Base-by-base conservation (phyloP, 2,888 invertebrate species). In the Pogonocherus hispidulus region DNA sequence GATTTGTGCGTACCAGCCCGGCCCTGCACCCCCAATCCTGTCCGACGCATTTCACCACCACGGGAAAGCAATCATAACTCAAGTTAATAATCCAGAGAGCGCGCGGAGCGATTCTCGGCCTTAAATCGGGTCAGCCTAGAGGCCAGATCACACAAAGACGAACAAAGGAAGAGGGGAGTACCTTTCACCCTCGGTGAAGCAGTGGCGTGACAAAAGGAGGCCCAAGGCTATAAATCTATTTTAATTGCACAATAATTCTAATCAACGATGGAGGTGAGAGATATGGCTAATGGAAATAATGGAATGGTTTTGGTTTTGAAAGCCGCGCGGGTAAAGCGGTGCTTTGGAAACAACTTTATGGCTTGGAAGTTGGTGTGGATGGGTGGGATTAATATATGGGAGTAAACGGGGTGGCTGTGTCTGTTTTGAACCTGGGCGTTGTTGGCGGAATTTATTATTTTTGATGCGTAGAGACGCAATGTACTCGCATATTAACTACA, bases 1-100 rank as follows among this genome's bases (percentile, higher is more conserved):
- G 46, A 59, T 47, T 47, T 46, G 47, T 46, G 19, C 16, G 20
- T 6, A 22, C 23, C 51, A 22, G 51, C 16, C 62, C 62, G 62
- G 18, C 62, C 62, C 62, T 62, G 62, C 6, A 14, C 35, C 47
- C 57, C 46, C 20, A 59, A 59, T 47, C 59, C 59, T 23, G 46
- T 46, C 59, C 59, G 27, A 46, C 59, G 47, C 47, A 47, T 59
- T 59, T 59, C 59, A 59, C 35, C 62, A 37, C 60, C 35, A 22
- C 49, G 32, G 62, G 62, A 51, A 51, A 62, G 62, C 51, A 51
- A 62, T 62, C 62, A 62, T 62, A 62, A 62, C 35, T 62, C 62
- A 62, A 62, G 62, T 62, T 62, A 62, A 62, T 62, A 62, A 62
- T 62, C 49, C 62, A 22, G 19, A 22, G 20, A 51, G 23, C 37